A percentile compares a stretch with the other conserved stretches of the same genome.
phyloP scores from a whole-genome alignment of 1,140 invertebrate genomes.

The Penaeus chinensis region DNA sequence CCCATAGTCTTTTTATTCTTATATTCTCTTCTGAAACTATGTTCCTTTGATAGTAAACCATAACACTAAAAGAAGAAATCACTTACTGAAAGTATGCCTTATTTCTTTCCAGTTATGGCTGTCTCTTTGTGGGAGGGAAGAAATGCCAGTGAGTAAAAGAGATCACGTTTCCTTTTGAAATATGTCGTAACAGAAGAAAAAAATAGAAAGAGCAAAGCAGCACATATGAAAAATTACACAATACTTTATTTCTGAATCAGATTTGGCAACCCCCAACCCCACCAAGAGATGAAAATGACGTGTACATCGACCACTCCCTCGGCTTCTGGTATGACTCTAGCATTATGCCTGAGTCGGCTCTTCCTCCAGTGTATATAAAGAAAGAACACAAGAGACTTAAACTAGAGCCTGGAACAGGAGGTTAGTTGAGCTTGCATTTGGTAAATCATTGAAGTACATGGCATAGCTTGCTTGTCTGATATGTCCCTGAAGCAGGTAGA shows the following conservation, averaged over 20 bases:
- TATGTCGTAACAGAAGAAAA: too few relatives aligned
- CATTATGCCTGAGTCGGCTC: slow-evolving; percentile 82
- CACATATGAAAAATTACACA: background rate
- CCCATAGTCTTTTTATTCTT: background rate
- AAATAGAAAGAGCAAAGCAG: too few relatives aligned
- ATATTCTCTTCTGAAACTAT: too few relatives aligned
- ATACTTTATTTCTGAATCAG: slow-evolving; percentile 71
- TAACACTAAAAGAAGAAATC: background rate
- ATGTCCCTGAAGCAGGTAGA: too few relatives aligned
- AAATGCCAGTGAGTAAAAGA: slow-evolving; percentile 42
- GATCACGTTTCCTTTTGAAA: background rate
- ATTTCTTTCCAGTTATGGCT: slow-evolving; percentile 58
- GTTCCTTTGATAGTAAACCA: background rate
- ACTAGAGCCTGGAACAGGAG: slow-evolving; percentile 72
- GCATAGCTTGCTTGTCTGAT: background rate
- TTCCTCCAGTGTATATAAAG: slow-evolving; percentile 87
- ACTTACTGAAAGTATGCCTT: background rate
- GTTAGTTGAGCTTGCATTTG: slow-evolving; percentile 64
- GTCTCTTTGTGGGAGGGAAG: slow-evolving; percentile 48
- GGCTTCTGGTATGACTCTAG: slow-evolving; percentile 85
- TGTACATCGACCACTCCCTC: slow-evolving; percentile 88
- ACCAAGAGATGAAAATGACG: slow-evolving; percentile 88
- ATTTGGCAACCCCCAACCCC: slow-evolving; percentile 96
- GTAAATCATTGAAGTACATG: background rate
- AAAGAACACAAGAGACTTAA: slow-evolving; percentile 80